Conservation (phyloP, 2,113 vertebrate species). For the Struthio camelus region DNA sequence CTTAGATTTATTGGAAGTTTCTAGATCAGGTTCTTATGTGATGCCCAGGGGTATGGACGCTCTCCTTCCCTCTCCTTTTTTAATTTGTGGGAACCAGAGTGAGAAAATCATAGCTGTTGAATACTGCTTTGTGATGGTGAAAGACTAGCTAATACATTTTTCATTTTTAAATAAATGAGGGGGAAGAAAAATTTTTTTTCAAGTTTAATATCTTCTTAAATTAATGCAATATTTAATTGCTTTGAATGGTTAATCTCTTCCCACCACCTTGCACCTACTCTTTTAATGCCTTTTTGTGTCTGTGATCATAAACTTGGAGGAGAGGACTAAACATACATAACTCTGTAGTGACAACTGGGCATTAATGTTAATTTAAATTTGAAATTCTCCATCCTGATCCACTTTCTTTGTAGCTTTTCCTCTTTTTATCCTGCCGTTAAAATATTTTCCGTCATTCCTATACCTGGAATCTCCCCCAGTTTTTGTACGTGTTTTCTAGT, state of each 20-base stretch:
- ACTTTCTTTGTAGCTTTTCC: slow-evolving; percentile 35
- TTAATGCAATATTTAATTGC: slow-evolving; percentile 58
- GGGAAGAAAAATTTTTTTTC: slow-evolving; percentile 21
- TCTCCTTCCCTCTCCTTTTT: not conserved
- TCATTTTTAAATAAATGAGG: slow-evolving; percentile 11
- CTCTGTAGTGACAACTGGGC: slow-evolving; percentile 43
- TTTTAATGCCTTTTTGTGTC: slow-evolving; percentile 42
- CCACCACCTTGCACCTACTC: slow-evolving; percentile 43
- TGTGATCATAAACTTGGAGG: slow-evolving; percentile 23
- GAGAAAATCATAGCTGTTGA: not conserved
- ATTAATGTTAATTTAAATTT: slow-evolving; percentile 39
- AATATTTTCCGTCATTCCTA: not conserved
- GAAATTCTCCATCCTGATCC: not conserved
- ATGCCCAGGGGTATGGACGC: not conserved
- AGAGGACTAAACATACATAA: not conserved
- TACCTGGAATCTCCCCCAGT: not conserved
- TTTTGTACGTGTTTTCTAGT: not conserved
- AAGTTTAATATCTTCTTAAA: slow-evolving; percentile 49
- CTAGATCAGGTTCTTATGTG: not conserved
- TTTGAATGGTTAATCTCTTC: slow-evolving; percentile 45
- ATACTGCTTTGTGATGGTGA: slow-evolving; percentile 17
- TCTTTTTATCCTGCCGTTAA: slow-evolving; percentile 1
- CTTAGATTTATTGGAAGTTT: not conserved
- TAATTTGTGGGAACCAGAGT: not conserved
- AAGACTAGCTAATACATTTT: slow-evolving; percentile 35